Base-by-base conservation (phyloP, 2,113 vertebrate species). In the Mellivora capensis region DNA sequence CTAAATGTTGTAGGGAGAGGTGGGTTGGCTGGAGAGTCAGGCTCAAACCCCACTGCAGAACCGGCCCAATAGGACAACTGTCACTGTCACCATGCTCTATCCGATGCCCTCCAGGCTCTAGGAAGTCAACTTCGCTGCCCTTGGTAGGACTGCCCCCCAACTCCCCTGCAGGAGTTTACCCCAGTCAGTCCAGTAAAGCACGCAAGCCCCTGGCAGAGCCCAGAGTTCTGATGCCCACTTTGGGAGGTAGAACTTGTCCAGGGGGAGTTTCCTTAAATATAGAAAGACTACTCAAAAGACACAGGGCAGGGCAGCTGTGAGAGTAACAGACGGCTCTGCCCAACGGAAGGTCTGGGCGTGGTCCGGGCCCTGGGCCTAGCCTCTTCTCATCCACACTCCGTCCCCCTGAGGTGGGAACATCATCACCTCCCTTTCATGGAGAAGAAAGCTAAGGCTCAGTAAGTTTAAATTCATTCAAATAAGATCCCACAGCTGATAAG, bases 331-430 rank as follows among this genome's bases (percentile, higher is more conserved):
- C 6, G 2, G 15, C 81, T 57, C 42, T 11, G 25, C 0, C 3
- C 17, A 18, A 49, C 3, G 72, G 23, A 25, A 5, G 31, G 29
- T 0, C 2, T 4, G 9, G 9, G 54, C 31, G 1, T 27, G 1
- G 3, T 39, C 47, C 20, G 1, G 18, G 31, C 34, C 4, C 82
- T 27, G 13, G 82, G 23, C 10, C 21, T 21, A 12, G 1, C 49
- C 47, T 87, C 74, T 0, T 27, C 74, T 20, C 4, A 5, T 54
- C 29, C 47, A 34, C 34, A 42, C 57, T 8, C 74, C 2, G 25
- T 20, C 76, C 82, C 39, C 52, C 47, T 9, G 39, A 21, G 14
- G 21, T 18, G 14, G 27, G 31, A 7, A 52, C 42, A 25, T 54
- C 4, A 52, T 54, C 64, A 25, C 14, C 10, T n/a, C 81, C 57